Conservation (phyloP, 2,797 vertebrate species). For the Molothrus aeneus region DNA sequence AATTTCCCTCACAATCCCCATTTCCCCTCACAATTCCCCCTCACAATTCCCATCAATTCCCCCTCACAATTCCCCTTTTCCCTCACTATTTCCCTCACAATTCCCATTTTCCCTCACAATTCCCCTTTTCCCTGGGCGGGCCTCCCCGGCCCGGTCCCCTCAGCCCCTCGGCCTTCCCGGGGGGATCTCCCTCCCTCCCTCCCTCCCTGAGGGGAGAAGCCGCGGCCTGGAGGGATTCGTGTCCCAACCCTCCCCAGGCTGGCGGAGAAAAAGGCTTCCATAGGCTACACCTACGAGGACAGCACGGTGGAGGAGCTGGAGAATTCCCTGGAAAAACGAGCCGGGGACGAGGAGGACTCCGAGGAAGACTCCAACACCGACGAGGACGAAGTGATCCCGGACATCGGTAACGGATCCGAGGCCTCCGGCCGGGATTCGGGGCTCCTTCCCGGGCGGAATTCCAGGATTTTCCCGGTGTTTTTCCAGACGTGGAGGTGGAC, state of each 20-base stretch:
- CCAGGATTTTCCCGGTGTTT: not conserved
- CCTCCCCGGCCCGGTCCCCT: no score
- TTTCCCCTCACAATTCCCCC: no score
- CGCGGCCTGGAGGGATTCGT: not conserved
- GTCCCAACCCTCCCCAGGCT: slow-evolving; percentile 73
- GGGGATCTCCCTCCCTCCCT: no score
- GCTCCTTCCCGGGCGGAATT: fast-evolving
- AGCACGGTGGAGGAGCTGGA: slow-evolving; percentile 90
- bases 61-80: no score
- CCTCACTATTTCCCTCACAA: no score
- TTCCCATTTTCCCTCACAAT: no score
- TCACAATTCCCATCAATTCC: no score
- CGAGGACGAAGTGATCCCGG: slow-evolving; percentile 91
- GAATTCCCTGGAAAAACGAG: slow-evolving; percentile 80
- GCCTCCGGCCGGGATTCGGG: fast-evolving
- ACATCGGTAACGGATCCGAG: slow-evolving; percentile 81
- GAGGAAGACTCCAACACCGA: slow-evolving; percentile 93
- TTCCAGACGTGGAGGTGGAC: slow-evolving; percentile 93
- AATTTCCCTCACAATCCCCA: no score
- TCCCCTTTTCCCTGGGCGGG: no score
- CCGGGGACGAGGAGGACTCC: slow-evolving; percentile 87
- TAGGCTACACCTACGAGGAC: slow-evolving; percentile 97
- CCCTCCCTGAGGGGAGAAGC: not conserved
- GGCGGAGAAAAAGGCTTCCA: slow-evolving; percentile 92
- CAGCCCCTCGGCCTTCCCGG: no score